Evolutionary conservation across 2,888 invertebrate species (phyloP).

Genomic region (Altica lythri): DNA sequence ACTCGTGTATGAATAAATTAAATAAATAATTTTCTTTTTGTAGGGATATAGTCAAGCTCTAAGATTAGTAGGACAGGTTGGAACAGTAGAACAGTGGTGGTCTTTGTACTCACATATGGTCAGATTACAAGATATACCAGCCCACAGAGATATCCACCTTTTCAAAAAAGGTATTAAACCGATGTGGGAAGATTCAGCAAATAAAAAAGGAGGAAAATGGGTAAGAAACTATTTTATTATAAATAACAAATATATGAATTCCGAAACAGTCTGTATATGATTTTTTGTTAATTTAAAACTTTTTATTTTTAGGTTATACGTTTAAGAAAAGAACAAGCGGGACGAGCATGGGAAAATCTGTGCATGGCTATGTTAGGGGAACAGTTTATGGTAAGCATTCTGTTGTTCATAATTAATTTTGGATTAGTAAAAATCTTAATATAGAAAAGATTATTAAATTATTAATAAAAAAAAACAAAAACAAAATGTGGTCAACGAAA

Average conservation of each 20-base stretch:
- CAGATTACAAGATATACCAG: conserved; percentile 86
- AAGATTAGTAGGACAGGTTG: conserved; percentile 85
- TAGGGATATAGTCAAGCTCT: conserved; percentile 71
- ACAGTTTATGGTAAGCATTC: conserved; percentile 78
- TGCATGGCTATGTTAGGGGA: conserved; percentile 98
- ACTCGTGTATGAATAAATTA: too few species aligned
- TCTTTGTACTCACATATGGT: conserved; percentile 89
- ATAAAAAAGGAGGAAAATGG: conserved; percentile 98
- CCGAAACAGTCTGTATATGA: too few species aligned
- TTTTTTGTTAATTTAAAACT: conserved; percentile 4
- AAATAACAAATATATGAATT: too few species aligned
- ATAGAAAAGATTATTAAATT: too few species aligned
- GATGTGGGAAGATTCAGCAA: conserved; percentile 99
- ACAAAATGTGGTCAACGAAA: too few species aligned
- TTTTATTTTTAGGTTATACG: conserved; percentile 67
- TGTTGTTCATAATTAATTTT: too few species aligned
- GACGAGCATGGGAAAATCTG: conserved; percentile 98
- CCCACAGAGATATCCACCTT: conserved; percentile 92
- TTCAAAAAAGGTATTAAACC: conserved; percentile 98
- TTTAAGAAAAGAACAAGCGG: conserved; percentile 90
- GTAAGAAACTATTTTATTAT: too few species aligned
- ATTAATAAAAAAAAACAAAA: too few species aligned
- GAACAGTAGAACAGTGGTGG: conserved; percentile 98
- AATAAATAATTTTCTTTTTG: conserved; percentile 18
- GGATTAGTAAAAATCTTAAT: too few species aligned